Evolutionary conservation across 2,113 vertebrate species (phyloP), one percentile per base, ranked within the genome.

Genomic region (Pituophis catenifer): DNA sequence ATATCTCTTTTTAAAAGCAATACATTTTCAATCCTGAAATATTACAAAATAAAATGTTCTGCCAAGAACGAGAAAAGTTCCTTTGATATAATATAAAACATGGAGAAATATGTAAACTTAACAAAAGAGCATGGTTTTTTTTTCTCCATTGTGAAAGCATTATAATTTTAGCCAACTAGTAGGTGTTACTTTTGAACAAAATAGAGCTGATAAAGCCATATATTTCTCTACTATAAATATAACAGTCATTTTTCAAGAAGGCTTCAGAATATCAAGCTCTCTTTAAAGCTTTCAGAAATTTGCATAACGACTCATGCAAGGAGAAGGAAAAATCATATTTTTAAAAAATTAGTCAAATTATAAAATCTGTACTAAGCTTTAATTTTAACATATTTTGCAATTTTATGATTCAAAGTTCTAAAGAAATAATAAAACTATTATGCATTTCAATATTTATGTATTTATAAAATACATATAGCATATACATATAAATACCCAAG

Each of bases 141-240:
- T 97, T 21, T 97, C 97, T 96, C 95, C 91, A 88, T 96, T 95
- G 92, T 93, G 93, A 92, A 89, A 97, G 92, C 94, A 97, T 96
- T 97, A 38, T 97, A 98, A 98, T 97, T 98, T 98, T 95, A 97
- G 93, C 97, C 97, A 97, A 97, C 97, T 97, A 93, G 95, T 97
- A 98, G 96, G 96, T 97, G 96, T 97, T 97, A 92, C 95, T 97
- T 94, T 94, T 96, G 96, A 97, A 97, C 88, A 93, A 87, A 97
- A 97, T 75, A 94, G 86, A 95, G 95, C 97, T 97, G 96, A 93
- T 95, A 97, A 94, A 97, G 95, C 95, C 93, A 97, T 94, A 55
- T 53, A 97, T 89, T 96, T 96, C 89, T 89, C 88, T 92, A 96
- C 75, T 91, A 95, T 93, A 95, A 94, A 95, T 96, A 93, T 21